Evolutionary conservation across 2,113 vertebrate species (phyloP).

Genomic region (Tricholaema leucomelas): DNA sequence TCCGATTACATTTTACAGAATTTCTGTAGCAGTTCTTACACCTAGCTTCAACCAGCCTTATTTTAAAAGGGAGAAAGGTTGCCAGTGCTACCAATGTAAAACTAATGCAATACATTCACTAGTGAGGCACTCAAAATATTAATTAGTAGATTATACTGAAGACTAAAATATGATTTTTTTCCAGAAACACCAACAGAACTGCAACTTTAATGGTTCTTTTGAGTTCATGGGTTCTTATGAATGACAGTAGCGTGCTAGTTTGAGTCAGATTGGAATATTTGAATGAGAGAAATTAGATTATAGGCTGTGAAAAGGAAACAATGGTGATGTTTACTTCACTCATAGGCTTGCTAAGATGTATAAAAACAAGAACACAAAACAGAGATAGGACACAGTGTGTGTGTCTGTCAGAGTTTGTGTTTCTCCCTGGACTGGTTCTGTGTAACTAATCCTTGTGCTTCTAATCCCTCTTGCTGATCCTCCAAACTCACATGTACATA

Average conservation of each 20-base stretch:
- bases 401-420: no score
- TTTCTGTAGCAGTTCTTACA: neutral
- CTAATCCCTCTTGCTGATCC: no score
- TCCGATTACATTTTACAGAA: conserved; percentile 20
- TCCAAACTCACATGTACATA: no score
- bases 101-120: neutral
- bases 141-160: neutral
- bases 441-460: no score
- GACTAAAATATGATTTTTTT: neutral
- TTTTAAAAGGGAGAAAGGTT: neutral
- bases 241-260: neutral
- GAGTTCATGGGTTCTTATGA: neutral
- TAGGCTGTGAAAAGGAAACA: no score
- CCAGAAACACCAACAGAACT: neutral
- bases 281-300: no score
- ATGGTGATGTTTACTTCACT: no score
- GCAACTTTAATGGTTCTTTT: neutral
- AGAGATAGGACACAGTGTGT: no score
- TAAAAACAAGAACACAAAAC: no score
- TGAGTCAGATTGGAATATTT: no score
- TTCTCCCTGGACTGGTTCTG: no score
- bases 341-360: no score
- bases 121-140: neutral
- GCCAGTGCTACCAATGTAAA: neutral
- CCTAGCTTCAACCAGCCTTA: neutral